A percentile compares a stretch with the other conserved stretches of the same genome.
Evolutionary conservation across 2,113 vertebrate genomes (phyloP).

Genomic region (Hipposideros armiger): DNA sequence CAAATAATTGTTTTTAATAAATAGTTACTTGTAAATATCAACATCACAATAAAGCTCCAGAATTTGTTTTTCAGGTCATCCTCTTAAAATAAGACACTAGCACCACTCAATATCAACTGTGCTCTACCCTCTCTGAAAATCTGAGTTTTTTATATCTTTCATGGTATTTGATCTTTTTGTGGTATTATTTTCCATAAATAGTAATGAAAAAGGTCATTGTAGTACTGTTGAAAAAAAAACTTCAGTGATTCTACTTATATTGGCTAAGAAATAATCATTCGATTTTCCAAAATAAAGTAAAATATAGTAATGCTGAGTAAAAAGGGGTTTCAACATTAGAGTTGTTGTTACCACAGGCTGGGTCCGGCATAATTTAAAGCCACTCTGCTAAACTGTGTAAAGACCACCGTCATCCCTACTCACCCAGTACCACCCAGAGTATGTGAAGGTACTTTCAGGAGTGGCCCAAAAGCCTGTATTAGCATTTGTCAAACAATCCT

Average conservation of each 20-base stretch:
- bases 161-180: neutral
- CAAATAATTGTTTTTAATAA: neutral
- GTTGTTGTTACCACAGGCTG: neutral
- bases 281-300: neutral
- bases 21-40: neutral
- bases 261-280: neutral
- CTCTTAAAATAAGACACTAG: neutral
- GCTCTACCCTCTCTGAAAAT: neutral
- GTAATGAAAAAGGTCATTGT: neutral
- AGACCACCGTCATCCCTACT: neutral
- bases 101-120: neutral
- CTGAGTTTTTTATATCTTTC: neutral
- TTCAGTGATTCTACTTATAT: neutral
- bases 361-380: neutral
- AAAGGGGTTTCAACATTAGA: neutral
- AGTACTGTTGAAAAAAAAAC: neutral
- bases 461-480: neutral
- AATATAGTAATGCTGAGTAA: neutral
- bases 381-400: neutral
- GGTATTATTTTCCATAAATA: neutral
- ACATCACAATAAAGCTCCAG: neutral
- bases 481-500: neutral
- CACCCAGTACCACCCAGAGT: too few relatives aligned
- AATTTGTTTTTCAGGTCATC: neutral
- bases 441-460: neutral